Percentiles rank a stretch among this genome's conserved stretches.
phyloP scores from a whole-genome alignment of 2,888 invertebrate species.

The Augiades crinisus region DNA sequence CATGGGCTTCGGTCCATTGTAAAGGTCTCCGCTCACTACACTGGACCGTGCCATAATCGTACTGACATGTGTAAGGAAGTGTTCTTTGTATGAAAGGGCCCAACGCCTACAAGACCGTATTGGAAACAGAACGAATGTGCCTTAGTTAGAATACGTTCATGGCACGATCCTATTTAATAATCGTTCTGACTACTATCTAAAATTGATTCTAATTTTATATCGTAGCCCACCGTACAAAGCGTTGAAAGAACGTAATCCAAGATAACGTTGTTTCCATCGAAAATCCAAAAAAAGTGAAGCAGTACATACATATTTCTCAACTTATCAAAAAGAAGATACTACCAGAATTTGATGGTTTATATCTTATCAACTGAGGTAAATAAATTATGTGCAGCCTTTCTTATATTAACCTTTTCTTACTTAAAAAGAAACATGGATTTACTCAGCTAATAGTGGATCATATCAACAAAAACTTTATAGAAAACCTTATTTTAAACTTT shows the following conservation, averaged over 20 bases:
- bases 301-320: too few species aligned
- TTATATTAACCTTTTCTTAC: too few species aligned
- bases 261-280: too few species aligned
- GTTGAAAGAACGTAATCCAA: neutral
- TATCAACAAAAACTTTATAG: too few species aligned
- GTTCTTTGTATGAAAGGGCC: conserved; percentile 12
- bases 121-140: conserved; percentile 7
- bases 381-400: too few species aligned
- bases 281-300: too few species aligned
- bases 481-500: too few species aligned
- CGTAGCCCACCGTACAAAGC: neutral
- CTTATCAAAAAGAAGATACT: too few species aligned
- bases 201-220: neutral
- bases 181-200: neutral
- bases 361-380: too few species aligned
- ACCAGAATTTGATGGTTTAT: too few species aligned
- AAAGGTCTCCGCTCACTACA: neutral
- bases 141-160: neutral
- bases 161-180: neutral
- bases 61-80: conserved; percentile 9
- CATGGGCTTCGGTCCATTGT: neutral
- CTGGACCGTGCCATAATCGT: neutral
- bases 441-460: too few species aligned
- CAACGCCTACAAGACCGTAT: conserved; percentile 9
- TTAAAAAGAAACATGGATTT: too few species aligned